phyloP scores from a whole-genome alignment of 2,888 invertebrate species.

The Aphidoletes aphidimyza region DNA sequence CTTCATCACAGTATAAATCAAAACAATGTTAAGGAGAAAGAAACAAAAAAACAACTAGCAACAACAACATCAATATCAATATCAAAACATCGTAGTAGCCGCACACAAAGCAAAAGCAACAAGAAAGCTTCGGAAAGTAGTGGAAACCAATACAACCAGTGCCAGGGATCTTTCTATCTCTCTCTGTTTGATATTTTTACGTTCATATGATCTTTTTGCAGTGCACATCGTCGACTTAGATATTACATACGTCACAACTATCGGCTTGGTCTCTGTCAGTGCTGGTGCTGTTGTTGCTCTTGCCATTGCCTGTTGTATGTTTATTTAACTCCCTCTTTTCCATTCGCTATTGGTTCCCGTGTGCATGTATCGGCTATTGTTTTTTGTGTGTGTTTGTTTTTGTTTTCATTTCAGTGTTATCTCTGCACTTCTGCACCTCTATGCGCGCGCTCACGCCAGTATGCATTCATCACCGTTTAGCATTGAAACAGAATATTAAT shows the following conservation, averaged over 20 bases:
- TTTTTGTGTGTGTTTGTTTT: not conserved
- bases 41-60: not conserved
- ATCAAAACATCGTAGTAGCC: not conserved
- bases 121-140: conserved; percentile 26
- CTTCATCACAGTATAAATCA: conserved; percentile 21
- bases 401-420: conserved; percentile 19
- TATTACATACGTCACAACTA: conserved; percentile 30
- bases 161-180: too few species aligned
- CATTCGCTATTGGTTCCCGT: not conserved
- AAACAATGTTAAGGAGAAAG: conserved; percentile 50
- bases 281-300: not conserved
- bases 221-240: conserved; percentile 3
- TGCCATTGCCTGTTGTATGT: conserved; percentile 34
- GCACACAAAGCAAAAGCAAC: not conserved
- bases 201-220: not conserved
- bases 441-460: conserved; percentile 8
- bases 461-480: conserved; percentile 29
- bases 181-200: too few species aligned
- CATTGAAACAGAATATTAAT: conserved; percentile 42
- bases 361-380: not conserved
- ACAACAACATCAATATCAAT: not conserved
- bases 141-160: conserved; percentile 11
- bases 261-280: not conserved
- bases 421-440: conserved; percentile 32
- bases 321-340: conserved; percentile 32